These are phyloP conservation scores for Streblospio benedicti DNA, from an alignment of 1,140 invertebrate species.

Conservation along the genomic window DNA sequence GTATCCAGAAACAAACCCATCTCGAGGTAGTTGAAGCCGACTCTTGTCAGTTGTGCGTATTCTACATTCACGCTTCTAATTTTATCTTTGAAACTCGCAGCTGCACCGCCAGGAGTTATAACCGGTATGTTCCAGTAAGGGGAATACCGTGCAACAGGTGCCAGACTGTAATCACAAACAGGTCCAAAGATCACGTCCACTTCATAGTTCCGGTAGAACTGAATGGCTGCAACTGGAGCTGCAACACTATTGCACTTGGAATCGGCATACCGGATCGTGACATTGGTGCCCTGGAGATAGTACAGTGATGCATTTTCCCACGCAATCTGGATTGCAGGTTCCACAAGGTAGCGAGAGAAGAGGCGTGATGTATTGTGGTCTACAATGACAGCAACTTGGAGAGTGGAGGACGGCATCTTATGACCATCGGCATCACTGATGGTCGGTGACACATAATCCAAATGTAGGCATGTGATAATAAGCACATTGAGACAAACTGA, in stretches of 20 bases:
- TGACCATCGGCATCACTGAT: too few relatives aligned
- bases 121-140: conserved; percentile 80
- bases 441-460: too few relatives aligned
- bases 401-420: too few relatives aligned
- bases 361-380: conserved; percentile 56
- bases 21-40: conserved; percentile 63
- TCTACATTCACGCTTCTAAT: conserved; percentile 30
- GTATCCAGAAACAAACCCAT: conserved; percentile 52
- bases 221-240: conserved; percentile 46
- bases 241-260: conserved; percentile 69
- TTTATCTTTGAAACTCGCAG: conserved; percentile 59
- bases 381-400: conserved; percentile 58
- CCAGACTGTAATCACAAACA: conserved; percentile 83
- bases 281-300: background rate
- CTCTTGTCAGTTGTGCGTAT: conserved; percentile 70
- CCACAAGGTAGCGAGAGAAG: too few relatives aligned
- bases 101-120: conserved; percentile 73
- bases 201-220: conserved; percentile 25
- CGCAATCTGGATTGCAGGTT: too few relatives aligned
- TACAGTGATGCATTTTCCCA: too few relatives aligned
- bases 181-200: conserved; percentile 79
- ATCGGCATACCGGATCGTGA: conserved; percentile 51
- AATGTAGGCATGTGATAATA: too few relatives aligned
- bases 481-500: too few relatives aligned
- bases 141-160: conserved; percentile 78